A percentile compares a stretch with the other conserved stretches of the same genome.
phyloP scores from a whole-genome alignment of 1,140 invertebrate species.

The Apis florea region DNA sequence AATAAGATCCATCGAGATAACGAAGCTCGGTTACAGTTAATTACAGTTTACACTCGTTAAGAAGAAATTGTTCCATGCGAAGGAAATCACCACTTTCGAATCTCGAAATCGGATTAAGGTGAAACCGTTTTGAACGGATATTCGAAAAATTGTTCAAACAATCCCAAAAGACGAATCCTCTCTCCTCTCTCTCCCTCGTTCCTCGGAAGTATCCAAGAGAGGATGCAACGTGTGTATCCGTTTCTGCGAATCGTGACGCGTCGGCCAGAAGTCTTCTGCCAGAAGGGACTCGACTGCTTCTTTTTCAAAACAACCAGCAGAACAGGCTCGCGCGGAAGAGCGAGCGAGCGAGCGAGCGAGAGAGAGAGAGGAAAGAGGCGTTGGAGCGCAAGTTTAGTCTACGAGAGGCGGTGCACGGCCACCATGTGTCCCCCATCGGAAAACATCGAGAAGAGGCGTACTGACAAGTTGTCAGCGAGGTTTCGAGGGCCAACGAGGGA shows the following conservation, averaged over 20 bases:
- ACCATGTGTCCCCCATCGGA: conserved; percentile 68
- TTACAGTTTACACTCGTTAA: neutral
- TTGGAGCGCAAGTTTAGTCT: conserved; percentile 60
- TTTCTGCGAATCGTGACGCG: conserved; percentile 31
- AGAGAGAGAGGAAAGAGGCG: conserved; percentile 24
- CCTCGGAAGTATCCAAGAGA: neutral
- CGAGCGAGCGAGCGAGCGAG: conserved; percentile 7
- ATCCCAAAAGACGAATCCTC: too few species aligned
- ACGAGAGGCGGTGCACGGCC: conserved; percentile 55
- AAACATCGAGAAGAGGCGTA: conserved; percentile 63
- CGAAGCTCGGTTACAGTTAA: conserved; percentile 22
- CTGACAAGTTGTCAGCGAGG: conserved; percentile 71
- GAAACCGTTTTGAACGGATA: neutral
- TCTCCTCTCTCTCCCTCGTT: too few species aligned
- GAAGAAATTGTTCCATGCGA: neutral
- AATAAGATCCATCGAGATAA: neutral
- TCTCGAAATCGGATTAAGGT: neutral
- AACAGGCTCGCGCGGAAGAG: neutral
- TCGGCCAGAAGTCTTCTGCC: too few species aligned
- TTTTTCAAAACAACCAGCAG: conserved; percentile 53
- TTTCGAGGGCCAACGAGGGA: conserved; percentile 67
- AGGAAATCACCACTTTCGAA: neutral
- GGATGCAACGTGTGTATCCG: conserved; percentile 28
- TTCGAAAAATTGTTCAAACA: too few species aligned
- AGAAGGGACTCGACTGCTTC: neutral